Evolutionary conservation across 2,113 vertebrate genomes (phyloP), one percentile per base, ranked within the genome.

Genomic region (Deroptyus accipitrinus): DNA sequence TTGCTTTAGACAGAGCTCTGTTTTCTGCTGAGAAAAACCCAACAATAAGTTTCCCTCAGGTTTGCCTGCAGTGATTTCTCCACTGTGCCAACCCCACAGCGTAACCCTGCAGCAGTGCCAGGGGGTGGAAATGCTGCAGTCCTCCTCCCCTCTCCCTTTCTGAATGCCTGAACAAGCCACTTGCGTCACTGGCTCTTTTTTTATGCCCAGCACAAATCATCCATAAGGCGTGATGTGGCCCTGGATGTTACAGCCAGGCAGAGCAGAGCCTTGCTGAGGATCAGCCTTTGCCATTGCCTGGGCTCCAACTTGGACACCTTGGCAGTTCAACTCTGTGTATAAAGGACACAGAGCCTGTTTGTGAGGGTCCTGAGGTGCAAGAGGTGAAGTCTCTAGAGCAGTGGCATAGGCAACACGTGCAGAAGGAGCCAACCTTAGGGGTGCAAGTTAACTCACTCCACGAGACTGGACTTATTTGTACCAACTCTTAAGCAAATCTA

Each of bases 161-260:
- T 25, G 39, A 96, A 95, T 25, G 69, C 88, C 88, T 76, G 80
- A 63, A 84, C 92, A 76, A 91, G 39, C 44, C 84, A 75, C 55
- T 96, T 94, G 62, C 28, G 31, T 86, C 86, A 92, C 63, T 6
- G 22, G 52, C 35, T 8, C 62, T 13, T 67, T 76, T 73, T 35
- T 49, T 83, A 74, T 48, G 83, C 42, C 88, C 73, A 78, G 68
- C 91, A 93, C 76, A 97, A 96, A 80, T 86, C 64, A 78, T 30
- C 46, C 23, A 12, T 35, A 24, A 91, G 57, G 72, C 91, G 51
- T 20, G 1, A 22, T 0, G 51, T 28, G 44, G 61, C 33, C 19
- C 46, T 42, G 80, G 61, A 30, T 61, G 66, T 59, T 54, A 88
- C 0, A 0, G 92, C 6, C 52, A 33, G 55, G 72, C 62, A 79